phyloP scores from a whole-genome alignment of 2,888 invertebrate genomes.

The Plemyria rubiginata region DNA sequence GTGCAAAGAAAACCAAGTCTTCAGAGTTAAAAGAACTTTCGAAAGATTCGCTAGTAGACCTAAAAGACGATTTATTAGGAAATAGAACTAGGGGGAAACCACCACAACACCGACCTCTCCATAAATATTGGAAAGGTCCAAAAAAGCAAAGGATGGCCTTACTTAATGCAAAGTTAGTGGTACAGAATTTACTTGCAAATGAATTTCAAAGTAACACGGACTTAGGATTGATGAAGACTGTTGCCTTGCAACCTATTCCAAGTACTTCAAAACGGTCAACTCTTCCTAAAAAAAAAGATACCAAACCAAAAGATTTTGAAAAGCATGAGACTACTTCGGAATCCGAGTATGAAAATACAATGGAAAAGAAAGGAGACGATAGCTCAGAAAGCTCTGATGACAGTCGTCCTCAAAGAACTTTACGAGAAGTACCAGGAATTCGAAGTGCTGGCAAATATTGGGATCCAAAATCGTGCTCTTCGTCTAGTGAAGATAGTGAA shows the following conservation, averaged over 20 bases:
- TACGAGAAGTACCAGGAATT: conserved; percentile 90
- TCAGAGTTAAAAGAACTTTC: conserved; percentile 79
- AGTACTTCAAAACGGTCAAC: conserved; percentile 79
- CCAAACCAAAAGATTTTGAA: conserved; percentile 71
- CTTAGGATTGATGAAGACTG: conserved; percentile 81
- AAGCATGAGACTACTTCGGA: conserved; percentile 78
- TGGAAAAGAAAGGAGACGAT: conserved; percentile 66
- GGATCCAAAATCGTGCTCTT: conserved; percentile 90
- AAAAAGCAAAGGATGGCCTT: conserved; percentile 95
- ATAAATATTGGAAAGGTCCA: conserved; percentile 90
- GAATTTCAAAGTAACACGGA: conserved; percentile 91
- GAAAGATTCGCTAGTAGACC: conserved; percentile 74
- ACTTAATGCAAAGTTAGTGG: conserved; percentile 93
- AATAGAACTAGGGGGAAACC: conserved; percentile 65
- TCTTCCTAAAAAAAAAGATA: conserved; percentile 69
- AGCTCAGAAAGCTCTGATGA: conserved; percentile 83
- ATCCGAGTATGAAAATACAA: conserved; percentile 77
- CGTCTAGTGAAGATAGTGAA: conserved; percentile 85
- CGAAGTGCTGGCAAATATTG: conserved; percentile 93
- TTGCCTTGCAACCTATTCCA: conserved; percentile 75
- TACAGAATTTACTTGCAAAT: conserved; percentile 95
- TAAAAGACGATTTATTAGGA: conserved; percentile 71
- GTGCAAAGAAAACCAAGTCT: conserved; percentile 67
- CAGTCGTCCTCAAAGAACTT: conserved; percentile 82
- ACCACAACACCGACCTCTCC: conserved; percentile 55